These are phyloP conservation scores for Chrysocyon brachyurus DNA, from an alignment of 2,797 vertebrate genomes.

Conservation along the genomic window DNA sequence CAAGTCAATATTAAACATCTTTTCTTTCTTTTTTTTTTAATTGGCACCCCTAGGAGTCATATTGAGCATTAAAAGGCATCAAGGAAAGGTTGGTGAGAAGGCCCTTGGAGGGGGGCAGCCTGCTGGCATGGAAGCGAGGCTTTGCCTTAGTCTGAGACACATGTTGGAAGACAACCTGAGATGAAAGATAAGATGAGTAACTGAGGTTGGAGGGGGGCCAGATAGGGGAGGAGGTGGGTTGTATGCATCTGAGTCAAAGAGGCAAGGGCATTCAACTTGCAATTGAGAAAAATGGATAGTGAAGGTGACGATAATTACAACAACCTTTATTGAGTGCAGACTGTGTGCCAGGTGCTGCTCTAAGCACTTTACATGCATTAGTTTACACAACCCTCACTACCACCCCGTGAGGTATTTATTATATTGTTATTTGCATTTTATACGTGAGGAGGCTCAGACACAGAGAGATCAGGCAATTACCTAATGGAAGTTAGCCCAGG, in stretches of 20 bases:
- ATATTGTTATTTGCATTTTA: slow-evolving; percentile 56
- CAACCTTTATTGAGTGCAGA: neutral
- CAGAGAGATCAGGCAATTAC: slow-evolving; percentile 11
- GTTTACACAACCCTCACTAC: neutral
- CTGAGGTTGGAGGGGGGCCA: neutral
- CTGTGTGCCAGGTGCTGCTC: neutral
- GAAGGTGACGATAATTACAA: neutral
- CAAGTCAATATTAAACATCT: neutral
- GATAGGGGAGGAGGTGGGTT: neutral
- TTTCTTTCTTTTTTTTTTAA: neutral
- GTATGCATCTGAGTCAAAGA: neutral
- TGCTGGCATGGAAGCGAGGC: neutral
- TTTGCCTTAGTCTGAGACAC: neutral
- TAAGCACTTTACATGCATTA: neutral
- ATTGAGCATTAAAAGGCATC: slow-evolving; percentile 7
- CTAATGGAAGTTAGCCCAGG: neutral
- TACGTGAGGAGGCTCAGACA: slow-evolving; percentile 6
- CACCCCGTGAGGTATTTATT: neutral
- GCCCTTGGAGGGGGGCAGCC: neutral
- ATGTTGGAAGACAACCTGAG: slow-evolving; percentile 51
- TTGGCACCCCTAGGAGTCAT: neutral
- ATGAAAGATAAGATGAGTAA: slow-evolving; percentile 33
- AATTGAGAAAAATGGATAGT: neutral
- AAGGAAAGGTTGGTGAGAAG: neutral
- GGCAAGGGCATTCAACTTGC: neutral